These are phyloP conservation scores for Augiades crinisus DNA, from an alignment of 2,888 invertebrate species.

Conservation along the genomic window DNA sequence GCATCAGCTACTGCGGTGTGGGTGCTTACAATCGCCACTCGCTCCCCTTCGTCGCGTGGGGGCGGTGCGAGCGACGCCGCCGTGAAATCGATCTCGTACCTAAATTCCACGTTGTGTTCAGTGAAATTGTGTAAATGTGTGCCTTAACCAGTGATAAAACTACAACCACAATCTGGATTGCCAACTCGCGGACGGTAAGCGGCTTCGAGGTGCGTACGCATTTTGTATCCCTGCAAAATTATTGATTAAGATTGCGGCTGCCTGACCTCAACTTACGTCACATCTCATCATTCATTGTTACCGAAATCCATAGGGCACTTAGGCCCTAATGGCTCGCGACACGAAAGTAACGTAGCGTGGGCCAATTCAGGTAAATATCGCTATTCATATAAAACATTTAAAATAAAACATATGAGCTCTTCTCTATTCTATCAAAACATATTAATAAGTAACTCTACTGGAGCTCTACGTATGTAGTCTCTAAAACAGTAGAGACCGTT, in stretches of 20 bases:
- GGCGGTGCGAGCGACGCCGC: conserved; percentile 1
- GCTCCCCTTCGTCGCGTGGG: conserved; percentile 10
- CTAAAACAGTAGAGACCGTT: too few species aligned
- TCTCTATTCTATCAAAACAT: too few species aligned
- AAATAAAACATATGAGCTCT: too few species aligned
- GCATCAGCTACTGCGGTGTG: background rate
- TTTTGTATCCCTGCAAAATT: background rate
- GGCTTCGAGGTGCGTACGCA: background rate
- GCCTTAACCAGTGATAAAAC: background rate
- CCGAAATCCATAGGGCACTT: background rate
- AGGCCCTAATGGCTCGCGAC: too few species aligned
- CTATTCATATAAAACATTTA: too few species aligned
- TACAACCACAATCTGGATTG: background rate
- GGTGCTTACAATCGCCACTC: background rate
- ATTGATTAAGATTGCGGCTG: conserved; percentile 19
- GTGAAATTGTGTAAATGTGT: conserved; percentile 11
- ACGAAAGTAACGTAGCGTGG: too few species aligned
- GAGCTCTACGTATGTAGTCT: too few species aligned
- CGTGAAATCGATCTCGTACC: conserved; percentile 1
- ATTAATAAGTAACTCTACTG: too few species aligned
- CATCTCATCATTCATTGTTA: conserved; percentile 12
- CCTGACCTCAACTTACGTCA: conserved; percentile 27
- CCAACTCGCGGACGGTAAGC: background rate
- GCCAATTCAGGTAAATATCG: too few species aligned
- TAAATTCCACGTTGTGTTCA: conserved; percentile 11